Evolutionary conservation across 2,113 vertebrate genomes (phyloP), one percentile per base, ranked within the genome.

Genomic region (Papio anubis): DNA sequence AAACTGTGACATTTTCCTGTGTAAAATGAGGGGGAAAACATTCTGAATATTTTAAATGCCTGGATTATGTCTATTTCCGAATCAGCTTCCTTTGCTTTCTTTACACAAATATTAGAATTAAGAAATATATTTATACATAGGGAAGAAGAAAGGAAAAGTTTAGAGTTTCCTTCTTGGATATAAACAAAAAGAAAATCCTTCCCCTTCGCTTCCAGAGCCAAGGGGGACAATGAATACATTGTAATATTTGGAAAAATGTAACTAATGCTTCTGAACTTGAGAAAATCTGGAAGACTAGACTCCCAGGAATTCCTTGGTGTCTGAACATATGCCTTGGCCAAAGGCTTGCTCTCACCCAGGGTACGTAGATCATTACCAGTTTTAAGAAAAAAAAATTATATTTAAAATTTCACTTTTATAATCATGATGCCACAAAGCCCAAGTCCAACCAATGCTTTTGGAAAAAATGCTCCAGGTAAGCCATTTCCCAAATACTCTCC

Each of bases 161-260:
- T 93, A 97, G 88, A 88, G 75, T 92, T 94, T 97, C 94, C 57
- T 97, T 38, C 88, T 66, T 75, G 72, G 82, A 48, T 96, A 90
- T 88, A 97, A 98, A 97, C 97, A 97, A 84, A 88, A 82, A 90
- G 89, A 78, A 97, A 97, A 97, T 66, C 94, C 92, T 90, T 88
- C 66, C 35, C 57, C 11, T 52, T 79, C 59, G 21, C 84, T 93
- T 76, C 13, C 57, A 50, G 73, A 68, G 81, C 32, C 92, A 59
- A 81, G 38, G 40, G 21, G 50, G 57, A 96, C 93, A 94, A 45
- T 43, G 83, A 80, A 40, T 20, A 30, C 81, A 85, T 85, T 93
- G 93, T 96, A 18, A 8, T 61, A n/a, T 85, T 73, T 88, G 43
- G 17, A 50, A 52, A 79, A 79, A 88, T 93, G 57, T 68, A 27